A percentile compares a stretch with the other conserved stretches of the same genome.
These are phyloP conservation scores for Delia radicum DNA, from an alignment of 1,140 invertebrate genomes.

Conservation along the genomic window DNA sequence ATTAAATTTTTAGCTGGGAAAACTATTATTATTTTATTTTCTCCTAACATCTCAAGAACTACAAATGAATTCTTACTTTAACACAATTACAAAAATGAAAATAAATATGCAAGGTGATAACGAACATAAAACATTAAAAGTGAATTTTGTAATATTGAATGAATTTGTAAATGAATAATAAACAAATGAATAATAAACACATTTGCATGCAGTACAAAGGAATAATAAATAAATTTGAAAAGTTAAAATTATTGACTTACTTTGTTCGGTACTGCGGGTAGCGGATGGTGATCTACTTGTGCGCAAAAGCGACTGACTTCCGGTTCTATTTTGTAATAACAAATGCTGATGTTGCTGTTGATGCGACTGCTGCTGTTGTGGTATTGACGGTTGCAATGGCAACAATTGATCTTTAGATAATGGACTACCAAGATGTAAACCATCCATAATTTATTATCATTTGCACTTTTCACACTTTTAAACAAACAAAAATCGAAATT, in stretches of 20 bases:
- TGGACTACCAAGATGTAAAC: conserved; percentile 16
- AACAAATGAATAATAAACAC: not conserved
- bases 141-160: too few relatives aligned
- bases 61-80: too few relatives aligned
- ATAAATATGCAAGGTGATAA: too few relatives aligned
- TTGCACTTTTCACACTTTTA: not conserved
- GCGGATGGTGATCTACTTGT: conserved; percentile 49
- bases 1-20: too few relatives aligned
- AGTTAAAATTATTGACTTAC: conserved; percentile 37
- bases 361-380: not conserved
- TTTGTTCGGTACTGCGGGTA: conserved; percentile 48
- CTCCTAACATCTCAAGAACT: too few relatives aligned
- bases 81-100: too few relatives aligned
- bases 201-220: not conserved
- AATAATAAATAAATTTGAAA: not conserved
- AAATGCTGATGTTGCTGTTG: conserved; percentile 30
- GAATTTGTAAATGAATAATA: too few relatives aligned
- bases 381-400: not conserved
- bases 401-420: conserved; percentile 25
- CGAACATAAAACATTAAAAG: too few relatives aligned
- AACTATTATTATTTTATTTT: too few relatives aligned
- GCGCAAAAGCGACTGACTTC: conserved; percentile 36
- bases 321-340: not conserved
- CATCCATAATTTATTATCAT: conserved; percentile 11
- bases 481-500: too few relatives aligned